Percentiles rank a stretch among this genome's conserved stretches.
phyloP scores from a whole-genome alignment of 2,888 invertebrate species.

The Poecilobothrus nobilitatus region DNA sequence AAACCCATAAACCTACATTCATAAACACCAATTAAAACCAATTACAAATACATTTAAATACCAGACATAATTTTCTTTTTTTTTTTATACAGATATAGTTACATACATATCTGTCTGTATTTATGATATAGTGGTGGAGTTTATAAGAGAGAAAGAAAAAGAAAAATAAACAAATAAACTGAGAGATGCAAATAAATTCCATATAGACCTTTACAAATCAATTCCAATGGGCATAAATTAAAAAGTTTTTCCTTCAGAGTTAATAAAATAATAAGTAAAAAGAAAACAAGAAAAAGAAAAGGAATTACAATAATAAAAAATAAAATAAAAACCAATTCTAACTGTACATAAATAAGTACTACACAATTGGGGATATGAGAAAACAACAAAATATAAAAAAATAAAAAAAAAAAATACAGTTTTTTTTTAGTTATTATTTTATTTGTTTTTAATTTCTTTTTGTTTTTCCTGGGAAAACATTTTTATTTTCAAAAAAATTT shows the following conservation, averaged over 20 bases:
- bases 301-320: background rate
- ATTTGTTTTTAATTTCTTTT: background rate
- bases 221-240: conserved; percentile 6
- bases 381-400: too few relatives aligned
- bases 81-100: background rate
- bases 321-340: background rate
- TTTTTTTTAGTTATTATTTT: background rate
- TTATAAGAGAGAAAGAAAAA: too few relatives aligned
- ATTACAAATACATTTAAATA: conserved; percentile 6
- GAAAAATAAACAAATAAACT: too few relatives aligned
- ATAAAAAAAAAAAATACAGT: too few relatives aligned
- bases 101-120: too few relatives aligned
- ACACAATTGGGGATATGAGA: too few relatives aligned
- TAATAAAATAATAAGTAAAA: background rate
- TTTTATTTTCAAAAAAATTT: background rate
- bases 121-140: too few relatives aligned
- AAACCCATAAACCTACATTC: conserved; percentile 3
- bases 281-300: background rate
- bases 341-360: too few relatives aligned
- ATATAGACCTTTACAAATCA: conserved; percentile 6
- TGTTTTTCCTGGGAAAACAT: background rate
- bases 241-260: conserved; percentile 1
- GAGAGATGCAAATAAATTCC: background rate
- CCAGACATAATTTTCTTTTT: background rate
- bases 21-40: background rate